Percentiles rank a stretch among this genome's conserved stretches.
Evolutionary conservation across 2,888 invertebrate genomes (phyloP).

Genomic region (Hydraecia micacea): DNA sequence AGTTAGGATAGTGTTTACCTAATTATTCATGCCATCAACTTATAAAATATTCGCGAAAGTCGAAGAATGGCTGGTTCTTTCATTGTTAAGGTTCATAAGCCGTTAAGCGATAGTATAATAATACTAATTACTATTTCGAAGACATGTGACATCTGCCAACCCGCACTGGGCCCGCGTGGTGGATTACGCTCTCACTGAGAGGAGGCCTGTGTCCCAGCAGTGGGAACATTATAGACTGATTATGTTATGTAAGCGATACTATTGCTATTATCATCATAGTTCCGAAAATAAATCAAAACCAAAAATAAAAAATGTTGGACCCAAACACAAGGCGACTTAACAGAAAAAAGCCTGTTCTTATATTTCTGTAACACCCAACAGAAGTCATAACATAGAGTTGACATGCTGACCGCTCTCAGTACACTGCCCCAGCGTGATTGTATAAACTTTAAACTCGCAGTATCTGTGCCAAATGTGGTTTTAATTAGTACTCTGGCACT

Average conservation of each 20-base stretch:
- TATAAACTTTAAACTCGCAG: slow-evolving; percentile 34
- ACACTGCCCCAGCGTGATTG: neutral
- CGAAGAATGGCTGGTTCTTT: neutral
- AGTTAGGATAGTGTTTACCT: neutral
- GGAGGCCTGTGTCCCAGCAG: no score
- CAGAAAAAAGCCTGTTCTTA: neutral
- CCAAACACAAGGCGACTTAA: neutral
- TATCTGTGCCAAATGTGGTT: slow-evolving; percentile 56
- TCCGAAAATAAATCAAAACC: neutral
- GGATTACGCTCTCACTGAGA: no score
- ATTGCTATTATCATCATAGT: no score
- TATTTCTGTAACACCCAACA: neutral
- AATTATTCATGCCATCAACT: neutral
- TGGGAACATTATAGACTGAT: no score
- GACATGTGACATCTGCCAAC: no score
- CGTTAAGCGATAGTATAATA: no score
- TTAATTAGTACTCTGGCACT: slow-evolving; percentile 44
- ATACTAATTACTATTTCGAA: no score
- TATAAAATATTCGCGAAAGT: neutral
- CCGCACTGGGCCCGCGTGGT: no score
- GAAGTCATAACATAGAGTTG: slow-evolving; percentile 4
- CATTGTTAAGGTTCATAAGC: neutral
- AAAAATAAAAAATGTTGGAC: neutral
- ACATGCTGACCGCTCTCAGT: slow-evolving; percentile 30
- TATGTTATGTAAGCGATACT: no score